Evolutionary conservation across 2,888 invertebrate species (phyloP), one percentile per base, ranked within the genome.

Genomic region (Calliphora vomitoria): DNA sequence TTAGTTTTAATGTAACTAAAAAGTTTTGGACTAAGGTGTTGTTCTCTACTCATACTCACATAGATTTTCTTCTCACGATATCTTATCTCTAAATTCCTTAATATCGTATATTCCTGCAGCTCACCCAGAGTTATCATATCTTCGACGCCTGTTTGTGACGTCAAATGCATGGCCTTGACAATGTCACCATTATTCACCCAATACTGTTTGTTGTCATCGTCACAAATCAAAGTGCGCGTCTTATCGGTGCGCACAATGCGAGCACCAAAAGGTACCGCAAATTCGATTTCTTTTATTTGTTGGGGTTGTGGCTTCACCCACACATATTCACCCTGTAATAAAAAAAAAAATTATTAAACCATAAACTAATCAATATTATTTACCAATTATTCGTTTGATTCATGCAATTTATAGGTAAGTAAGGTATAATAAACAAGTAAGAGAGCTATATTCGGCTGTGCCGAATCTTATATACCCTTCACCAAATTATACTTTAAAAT

Each of bases 101-200:
- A 95, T 88, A 99, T 98, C 3, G 98, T 98, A 91, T 98, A 97
- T 92, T 99, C 99, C 93, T 99, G 98, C 64, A 99, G 95, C 93
- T 99, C 99, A 1, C 98, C 98, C 55, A 99, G 94, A 47, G 97
- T 97, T 90, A 99, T 99, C 98, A 99, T 98, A 93, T 99, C 99
- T 92, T 98, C 98, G 15, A 98, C 98, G 41, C 97, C 97, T 82
- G 95, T 94, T 69, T 96, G 95, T 0, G 98, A 98, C 18, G 98
- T 96, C 6, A 95, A 94, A 92, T 98, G 97, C 95, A 98, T 96
- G 4, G 96, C 94, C 91, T 96, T 96, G 0, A 94, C 89, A 79
- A 97, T 95, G 92, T 96, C 95, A n/a, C 94, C 94, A 0, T 94
- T 93, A 2, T 95, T 93, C 18, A 96, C 94, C 90, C 94, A 95